These are phyloP conservation scores for Andrena hattorfiana DNA, from an alignment of 2,888 invertebrate genomes.

Conservation along the genomic window DNA sequence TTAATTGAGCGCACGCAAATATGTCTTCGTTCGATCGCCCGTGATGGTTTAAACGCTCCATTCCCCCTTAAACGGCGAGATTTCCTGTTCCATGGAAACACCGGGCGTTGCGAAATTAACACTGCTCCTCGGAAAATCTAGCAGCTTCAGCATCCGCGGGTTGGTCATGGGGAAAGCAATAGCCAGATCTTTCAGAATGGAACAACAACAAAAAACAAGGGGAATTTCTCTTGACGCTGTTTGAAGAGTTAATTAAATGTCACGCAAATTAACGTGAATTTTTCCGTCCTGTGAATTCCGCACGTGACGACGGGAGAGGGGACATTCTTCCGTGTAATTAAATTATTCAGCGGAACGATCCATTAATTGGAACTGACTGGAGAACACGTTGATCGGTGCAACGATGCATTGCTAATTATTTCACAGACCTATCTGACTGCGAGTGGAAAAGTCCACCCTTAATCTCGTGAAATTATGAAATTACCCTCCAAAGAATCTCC, in stretches of 20 bases:
- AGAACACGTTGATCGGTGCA: conserved; percentile 11
- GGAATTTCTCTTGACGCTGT: background rate
- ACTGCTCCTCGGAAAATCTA: background rate
- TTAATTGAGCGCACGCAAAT: conserved; percentile 32
- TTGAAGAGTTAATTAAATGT: conserved; percentile 43
- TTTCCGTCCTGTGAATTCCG: background rate
- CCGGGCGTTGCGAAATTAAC: background rate
- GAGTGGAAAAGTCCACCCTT: background rate
- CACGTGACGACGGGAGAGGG: background rate
- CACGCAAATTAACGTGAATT: conserved; percentile 34
- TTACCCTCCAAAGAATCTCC: background rate
- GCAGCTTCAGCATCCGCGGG: background rate
- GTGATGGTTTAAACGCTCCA: background rate
- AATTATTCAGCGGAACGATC: conserved; percentile 30
- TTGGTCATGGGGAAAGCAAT: background rate
- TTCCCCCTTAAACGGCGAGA: background rate
- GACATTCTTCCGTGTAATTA: conserved; percentile 35
- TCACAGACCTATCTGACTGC: conserved; percentile 17
- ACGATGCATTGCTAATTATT: conserved; percentile 43
- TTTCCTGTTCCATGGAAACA: background rate
- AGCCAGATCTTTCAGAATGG: background rate
- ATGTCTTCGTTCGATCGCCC: conserved; percentile 15
- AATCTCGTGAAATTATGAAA: background rate
- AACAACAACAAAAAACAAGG: background rate
- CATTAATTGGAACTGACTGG: conserved; percentile 17